Evolutionary conservation across 2,888 invertebrate genomes (phyloP).

Genomic region (Blastobasis lacticolella): DNA sequence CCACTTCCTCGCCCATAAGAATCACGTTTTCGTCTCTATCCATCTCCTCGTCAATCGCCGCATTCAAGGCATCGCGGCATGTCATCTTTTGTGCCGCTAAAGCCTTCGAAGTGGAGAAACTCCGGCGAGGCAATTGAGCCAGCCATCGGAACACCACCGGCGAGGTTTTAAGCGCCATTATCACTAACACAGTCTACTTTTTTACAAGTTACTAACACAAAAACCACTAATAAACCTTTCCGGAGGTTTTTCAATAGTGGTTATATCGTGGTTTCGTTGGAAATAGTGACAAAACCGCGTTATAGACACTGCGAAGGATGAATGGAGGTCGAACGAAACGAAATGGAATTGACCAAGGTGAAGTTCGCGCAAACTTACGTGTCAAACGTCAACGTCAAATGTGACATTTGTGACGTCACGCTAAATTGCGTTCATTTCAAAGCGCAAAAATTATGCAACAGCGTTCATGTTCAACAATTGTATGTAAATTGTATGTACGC

Average conservation of each 20-base stretch:
- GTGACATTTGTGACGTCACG: neutral
- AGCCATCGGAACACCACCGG: conserved; percentile 49
- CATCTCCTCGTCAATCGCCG: conserved; percentile 98
- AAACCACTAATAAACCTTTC: conserved; percentile 25
- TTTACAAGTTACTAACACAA: conserved; percentile 17
- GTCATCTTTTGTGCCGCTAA: conserved; percentile 81
- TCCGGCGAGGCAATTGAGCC: conserved; percentile 46
- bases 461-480: too few relatives aligned
- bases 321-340: conserved; percentile 55
- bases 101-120: conserved; percentile 56
- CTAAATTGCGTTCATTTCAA: too few relatives aligned
- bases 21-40: conserved; percentile 93
- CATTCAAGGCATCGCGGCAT: conserved; percentile 96
- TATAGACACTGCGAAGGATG: conserved; percentile 50
- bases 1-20: conserved; percentile 97
- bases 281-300: conserved; percentile 45
- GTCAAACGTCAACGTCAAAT: conserved; percentile 7
- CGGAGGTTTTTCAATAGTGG: conserved; percentile 20
- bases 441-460: too few relatives aligned
- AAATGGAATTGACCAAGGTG: conserved; percentile 1
- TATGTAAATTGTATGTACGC: too few relatives aligned
- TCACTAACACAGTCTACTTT: conserved; percentile 25
- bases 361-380: conserved; percentile 5
- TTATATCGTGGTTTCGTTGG: conserved; percentile 26
- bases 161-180: conserved; percentile 68